Evolutionary conservation across 2,888 invertebrate species (phyloP).

Genomic region (Phrixothrix hirtus): DNA sequence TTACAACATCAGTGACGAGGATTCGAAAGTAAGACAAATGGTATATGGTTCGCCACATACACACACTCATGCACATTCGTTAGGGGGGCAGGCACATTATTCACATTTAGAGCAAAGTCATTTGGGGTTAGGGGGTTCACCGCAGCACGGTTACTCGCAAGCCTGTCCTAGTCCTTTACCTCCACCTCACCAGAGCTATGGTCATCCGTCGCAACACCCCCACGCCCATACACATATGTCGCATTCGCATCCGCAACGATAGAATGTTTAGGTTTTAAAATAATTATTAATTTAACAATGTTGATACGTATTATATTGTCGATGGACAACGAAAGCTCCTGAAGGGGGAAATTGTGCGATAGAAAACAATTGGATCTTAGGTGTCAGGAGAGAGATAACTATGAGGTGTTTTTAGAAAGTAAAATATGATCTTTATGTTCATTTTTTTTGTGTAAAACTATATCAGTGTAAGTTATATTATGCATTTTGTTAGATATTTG

Average conservation of each 20-base stretch:
- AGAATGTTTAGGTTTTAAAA: constrained; percentile 49
- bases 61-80: constrained; percentile 67
- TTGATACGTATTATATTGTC: constrained; percentile 4
- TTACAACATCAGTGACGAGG: constrained; percentile 93
- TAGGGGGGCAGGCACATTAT: constrained; percentile 53
- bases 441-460: too few species aligned
- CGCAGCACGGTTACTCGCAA: constrained; percentile 63
- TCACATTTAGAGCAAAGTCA: constrained; percentile 53
- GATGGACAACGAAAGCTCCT: not conserved
- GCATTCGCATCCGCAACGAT: constrained; percentile 81
- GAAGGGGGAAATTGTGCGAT: not conserved
- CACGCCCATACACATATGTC: constrained; percentile 72
- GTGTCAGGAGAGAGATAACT: not conserved
- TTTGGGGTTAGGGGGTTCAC: constrained; percentile 54
- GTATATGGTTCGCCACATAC: constrained; percentile 74
- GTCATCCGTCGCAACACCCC: constrained; percentile 70
- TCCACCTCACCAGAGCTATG: constrained; percentile 60
- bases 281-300: constrained; percentile 17
- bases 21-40: constrained; percentile 97
- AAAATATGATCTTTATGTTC: too few species aligned
- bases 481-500: too few species aligned
- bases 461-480: too few species aligned
- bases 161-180: constrained; percentile 77
- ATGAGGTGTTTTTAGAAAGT: not conserved
- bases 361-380: not conserved